These are phyloP conservation scores for Pollachius pollachius DNA, from an alignment of 2,113 vertebrate genomes.

Conservation along the genomic window DNA sequence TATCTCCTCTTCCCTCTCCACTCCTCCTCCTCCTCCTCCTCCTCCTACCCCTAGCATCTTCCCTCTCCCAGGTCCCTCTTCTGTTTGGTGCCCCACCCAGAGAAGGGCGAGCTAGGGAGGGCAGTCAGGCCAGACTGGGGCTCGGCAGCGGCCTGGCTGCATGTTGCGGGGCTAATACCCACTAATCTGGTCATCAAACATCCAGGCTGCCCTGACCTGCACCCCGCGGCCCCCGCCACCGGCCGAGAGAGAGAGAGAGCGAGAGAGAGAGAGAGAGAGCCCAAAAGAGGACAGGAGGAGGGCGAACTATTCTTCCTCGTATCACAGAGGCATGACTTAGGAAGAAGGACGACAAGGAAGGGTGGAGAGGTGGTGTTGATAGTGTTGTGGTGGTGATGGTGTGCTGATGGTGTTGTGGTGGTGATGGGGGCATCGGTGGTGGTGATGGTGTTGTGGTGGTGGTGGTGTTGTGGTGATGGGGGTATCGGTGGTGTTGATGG, in stretches of 20 bases:
- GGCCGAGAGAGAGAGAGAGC: background rate
- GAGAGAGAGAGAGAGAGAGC: slow-evolving; percentile 4
- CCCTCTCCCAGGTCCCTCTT: slow-evolving; percentile 32
- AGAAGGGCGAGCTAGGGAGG: background rate
- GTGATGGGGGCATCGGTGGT: too few relatives aligned
- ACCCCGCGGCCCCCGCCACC: background rate
- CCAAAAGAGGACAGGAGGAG: background rate
- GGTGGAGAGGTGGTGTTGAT: background rate
- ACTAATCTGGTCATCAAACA: slow-evolving; percentile 72
- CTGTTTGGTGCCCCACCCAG: slow-evolving; percentile 9
- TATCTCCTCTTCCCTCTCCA: slow-evolving; percentile 50
- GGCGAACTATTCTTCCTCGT: too few relatives aligned
- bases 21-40: slow-evolving; percentile 35
- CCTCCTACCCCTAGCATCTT: slow-evolving; percentile 15
- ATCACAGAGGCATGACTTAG: background rate
- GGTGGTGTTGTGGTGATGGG: too few relatives aligned
- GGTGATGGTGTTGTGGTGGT: too few relatives aligned
- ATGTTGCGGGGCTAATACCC: slow-evolving; percentile 59
- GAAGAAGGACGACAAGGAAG: background rate
- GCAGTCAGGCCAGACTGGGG: background rate
- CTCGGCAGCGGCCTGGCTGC: slow-evolving; percentile 48
- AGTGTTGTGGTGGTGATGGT: too few relatives aligned
- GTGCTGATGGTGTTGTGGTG: too few relatives aligned
- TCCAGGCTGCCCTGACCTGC: slow-evolving; percentile 27
- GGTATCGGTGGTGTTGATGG: background rate